Evolutionary conservation across 2,797 vertebrate species (phyloP).

Genomic region (Sebastes cheni): DNA sequence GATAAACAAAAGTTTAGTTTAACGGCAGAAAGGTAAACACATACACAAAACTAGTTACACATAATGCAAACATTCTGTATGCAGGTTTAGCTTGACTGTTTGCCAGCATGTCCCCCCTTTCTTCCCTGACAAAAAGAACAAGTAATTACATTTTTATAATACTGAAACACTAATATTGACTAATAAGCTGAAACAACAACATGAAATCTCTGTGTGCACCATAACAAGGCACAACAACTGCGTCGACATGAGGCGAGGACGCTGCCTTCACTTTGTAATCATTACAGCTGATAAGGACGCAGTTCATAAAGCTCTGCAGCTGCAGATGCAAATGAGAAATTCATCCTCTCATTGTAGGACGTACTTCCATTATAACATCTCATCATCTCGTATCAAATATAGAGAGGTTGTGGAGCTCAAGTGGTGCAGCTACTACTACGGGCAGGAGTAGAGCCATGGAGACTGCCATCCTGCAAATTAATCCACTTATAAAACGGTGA

Average conservation of each 20-base stretch:
- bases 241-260: background rate
- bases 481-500: background rate
- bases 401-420: background rate
- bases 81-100: background rate
- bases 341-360: background rate
- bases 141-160: background rate
- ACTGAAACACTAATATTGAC: background rate
- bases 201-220: background rate
- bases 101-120: background rate
- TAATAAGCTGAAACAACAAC: background rate
- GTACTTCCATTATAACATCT: background rate
- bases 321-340: slow-evolving; percentile 15
- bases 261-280: background rate
- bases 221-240: background rate
- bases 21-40: background rate
- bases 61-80: background rate
- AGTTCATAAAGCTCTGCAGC: background rate
- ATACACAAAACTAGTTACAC: background rate
- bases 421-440: background rate
- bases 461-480: background rate
- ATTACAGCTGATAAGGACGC: background rate
- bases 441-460: background rate
- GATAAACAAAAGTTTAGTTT: background rate
- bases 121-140: background rate
- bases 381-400: background rate